Conservation (phyloP, 2,797 vertebrate genomes). For the Limnodromus scolopaceus region DNA sequence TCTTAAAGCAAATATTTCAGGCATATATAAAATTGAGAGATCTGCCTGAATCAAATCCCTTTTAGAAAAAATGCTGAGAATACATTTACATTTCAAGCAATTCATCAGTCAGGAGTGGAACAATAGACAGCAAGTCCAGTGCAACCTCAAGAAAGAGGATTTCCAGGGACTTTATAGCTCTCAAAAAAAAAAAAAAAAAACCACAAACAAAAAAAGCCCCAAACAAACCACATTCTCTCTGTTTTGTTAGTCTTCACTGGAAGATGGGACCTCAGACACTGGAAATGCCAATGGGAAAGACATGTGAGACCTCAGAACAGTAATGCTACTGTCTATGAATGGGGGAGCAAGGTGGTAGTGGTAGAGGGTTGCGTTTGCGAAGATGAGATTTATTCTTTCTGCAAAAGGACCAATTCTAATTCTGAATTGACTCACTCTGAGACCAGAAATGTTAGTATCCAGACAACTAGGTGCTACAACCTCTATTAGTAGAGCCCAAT, state of each 20-base stretch:
- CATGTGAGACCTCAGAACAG: not conserved
- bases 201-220: too few relatives aligned
- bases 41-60: not conserved
- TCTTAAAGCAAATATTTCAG: slow-evolving; percentile 7
- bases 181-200: not conserved
- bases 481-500: not conserved
- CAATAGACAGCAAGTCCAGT: not conserved
- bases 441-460: not conserved
- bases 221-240: too few relatives aligned
- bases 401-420: not conserved
- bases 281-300: not conserved
- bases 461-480: not conserved
- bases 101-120: not conserved
- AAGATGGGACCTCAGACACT: not conserved
- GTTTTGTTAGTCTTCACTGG: not conserved
- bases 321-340: accelerated
- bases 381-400: not conserved
- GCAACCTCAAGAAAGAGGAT: not conserved
- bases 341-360: not conserved
- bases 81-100: not conserved
- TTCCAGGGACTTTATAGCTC: not conserved
- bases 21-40: not conserved
- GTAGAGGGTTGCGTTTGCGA: not conserved
- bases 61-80: not conserved
- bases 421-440: not conserved